These are phyloP conservation scores for Cyanoderma ruficeps DNA, from an alignment of 2,113 vertebrate species.

Conservation along the genomic window DNA sequence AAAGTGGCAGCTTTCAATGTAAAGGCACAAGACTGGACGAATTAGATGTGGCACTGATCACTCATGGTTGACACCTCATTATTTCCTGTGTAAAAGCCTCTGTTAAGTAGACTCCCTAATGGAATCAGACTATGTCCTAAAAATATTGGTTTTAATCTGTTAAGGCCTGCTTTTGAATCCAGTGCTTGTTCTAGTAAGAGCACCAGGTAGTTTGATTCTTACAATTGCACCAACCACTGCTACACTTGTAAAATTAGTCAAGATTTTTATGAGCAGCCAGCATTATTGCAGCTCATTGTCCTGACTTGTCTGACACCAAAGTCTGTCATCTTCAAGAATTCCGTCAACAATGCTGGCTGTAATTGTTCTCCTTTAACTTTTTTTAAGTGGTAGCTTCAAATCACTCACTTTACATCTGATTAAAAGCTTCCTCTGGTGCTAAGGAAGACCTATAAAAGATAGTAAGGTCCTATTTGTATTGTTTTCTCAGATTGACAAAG, in stretches of 20 bases:
- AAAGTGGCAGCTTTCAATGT: neutral
- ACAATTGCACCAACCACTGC: neutral
- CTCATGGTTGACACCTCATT: neutral
- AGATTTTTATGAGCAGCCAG: neutral
- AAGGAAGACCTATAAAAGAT: neutral
- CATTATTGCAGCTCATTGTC: neutral
- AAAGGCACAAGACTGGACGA: neutral
- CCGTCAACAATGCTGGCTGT: neutral
- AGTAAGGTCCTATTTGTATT: neutral
- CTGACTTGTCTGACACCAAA: neutral
- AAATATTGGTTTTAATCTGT: neutral
- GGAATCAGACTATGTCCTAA: neutral
- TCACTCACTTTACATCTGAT: accelerated
- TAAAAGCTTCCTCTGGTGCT: neutral
- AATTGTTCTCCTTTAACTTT: neutral
- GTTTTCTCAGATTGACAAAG: constrained; percentile 84
- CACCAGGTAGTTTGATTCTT: neutral
- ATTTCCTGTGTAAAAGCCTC: neutral
- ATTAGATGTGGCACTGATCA: neutral
- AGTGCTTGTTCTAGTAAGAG: neutral
- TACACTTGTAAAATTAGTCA: accelerated
- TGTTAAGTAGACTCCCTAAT: neutral
- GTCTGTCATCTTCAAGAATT: neutral
- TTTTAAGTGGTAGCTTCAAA: neutral
- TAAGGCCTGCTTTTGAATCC: neutral